phyloP scores from a whole-genome alignment of 2,797 vertebrate species.

The Notamacropus eugenii region DNA sequence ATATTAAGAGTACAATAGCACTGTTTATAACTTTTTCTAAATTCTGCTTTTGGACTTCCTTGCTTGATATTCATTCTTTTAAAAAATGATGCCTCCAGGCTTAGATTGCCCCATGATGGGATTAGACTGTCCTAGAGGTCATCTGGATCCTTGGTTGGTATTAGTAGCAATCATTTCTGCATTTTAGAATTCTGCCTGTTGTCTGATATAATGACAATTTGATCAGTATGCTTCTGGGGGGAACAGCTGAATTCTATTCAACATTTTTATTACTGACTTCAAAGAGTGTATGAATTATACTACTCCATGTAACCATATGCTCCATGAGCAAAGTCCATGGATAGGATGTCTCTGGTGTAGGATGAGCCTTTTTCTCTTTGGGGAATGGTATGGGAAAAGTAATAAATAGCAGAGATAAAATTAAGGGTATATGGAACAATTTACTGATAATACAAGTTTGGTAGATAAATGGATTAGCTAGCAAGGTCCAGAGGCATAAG shows the following conservation, averaged over 20 bases:
- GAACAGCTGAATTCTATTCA: background rate
- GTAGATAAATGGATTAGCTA: background rate
- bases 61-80: background rate
- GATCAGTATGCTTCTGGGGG: background rate
- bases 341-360: background rate
- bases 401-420: background rate
- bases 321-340: background rate
- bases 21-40: background rate
- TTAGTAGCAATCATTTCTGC: background rate
- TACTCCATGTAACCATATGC: background rate
- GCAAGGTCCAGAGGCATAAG: background rate
- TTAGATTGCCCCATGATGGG: background rate
- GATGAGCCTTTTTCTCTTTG: background rate
- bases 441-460: background rate
- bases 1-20: background rate
- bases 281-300: background rate
- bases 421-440: background rate
- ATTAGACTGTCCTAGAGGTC: background rate
- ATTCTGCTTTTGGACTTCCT: background rate
- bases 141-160: background rate
- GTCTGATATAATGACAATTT: background rate
- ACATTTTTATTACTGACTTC: background rate
- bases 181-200: background rate
- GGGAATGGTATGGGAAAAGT: background rate
- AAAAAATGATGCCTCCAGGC: background rate